Conservation (phyloP, 1,140 invertebrate genomes). For the Pteromalus puparum region DNA sequence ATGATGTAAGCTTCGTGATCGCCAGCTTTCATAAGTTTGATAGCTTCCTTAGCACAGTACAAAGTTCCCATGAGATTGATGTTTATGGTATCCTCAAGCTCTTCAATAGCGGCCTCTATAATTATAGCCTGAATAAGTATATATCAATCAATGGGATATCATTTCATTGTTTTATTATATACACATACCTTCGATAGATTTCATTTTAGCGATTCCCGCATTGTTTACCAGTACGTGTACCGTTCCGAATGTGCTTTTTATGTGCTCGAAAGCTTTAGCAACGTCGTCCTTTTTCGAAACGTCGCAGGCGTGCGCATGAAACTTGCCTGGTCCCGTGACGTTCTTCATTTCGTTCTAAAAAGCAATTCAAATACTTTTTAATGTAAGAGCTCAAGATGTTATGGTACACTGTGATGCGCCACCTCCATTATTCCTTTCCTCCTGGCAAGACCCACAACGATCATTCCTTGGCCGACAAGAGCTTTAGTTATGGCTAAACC, state of each 20-base stretch:
- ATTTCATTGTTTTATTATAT: too few relatives aligned
- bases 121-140: too few relatives aligned
- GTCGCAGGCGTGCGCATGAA: constrained; percentile 67
- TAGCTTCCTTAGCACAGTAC: constrained; percentile 76
- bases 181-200: constrained; percentile 22
- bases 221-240: constrained; percentile 83
- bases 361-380: too few relatives aligned
- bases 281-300: too few relatives aligned
- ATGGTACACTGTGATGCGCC: too few relatives aligned
- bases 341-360: constrained; percentile 54
- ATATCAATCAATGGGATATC: too few relatives aligned
- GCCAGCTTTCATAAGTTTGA: constrained; percentile 78
- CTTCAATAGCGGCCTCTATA: background rate
- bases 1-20: constrained; percentile 81
- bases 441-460: background rate
- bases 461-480: background rate
- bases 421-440: constrained; percentile 17
- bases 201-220: constrained; percentile 75
- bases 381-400: too few relatives aligned
- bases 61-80: constrained; percentile 78
- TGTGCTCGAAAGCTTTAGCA: constrained; percentile 77
- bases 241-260: constrained; percentile 76
- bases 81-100: constrained; percentile 57
- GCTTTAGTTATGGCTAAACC: background rate
- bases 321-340: constrained; percentile 61